Evolutionary conservation across 2,797 vertebrate genomes (phyloP).

Genomic region (Ptychobarbus kaznakovi): DNA sequence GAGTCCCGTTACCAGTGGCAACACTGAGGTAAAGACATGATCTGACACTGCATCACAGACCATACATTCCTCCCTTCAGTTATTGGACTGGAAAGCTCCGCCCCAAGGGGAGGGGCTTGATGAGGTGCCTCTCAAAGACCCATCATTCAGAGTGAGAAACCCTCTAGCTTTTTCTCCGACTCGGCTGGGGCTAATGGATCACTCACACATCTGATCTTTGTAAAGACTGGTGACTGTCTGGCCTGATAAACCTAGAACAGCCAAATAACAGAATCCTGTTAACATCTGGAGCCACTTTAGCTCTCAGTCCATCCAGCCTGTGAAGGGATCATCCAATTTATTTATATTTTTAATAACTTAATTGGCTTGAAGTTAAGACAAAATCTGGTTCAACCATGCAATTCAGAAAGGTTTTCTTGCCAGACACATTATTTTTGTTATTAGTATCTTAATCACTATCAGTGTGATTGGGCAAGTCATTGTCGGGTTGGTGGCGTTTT

Average conservation of each 20-base stretch:
- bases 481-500: slow-evolving; percentile 14
- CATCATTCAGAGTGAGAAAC: slow-evolving; percentile 76
- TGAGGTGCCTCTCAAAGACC: slow-evolving; percentile 69
- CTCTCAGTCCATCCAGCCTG: slow-evolving; percentile 26
- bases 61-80: slow-evolving; percentile 69
- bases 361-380: not conserved
- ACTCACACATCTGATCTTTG: slow-evolving; percentile 36
- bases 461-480: slow-evolving; percentile 19
- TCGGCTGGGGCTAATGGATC: slow-evolving; percentile 47
- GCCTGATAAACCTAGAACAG: slow-evolving; percentile 17
- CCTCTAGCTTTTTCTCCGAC: slow-evolving; percentile 19
- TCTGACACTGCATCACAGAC: slow-evolving; percentile 43
- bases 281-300: slow-evolving; percentile 23
- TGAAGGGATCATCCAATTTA: not conserved
- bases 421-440: slow-evolving; percentile 38
- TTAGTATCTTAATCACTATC: slow-evolving; percentile 16
- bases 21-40: slow-evolving; percentile 3
- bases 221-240: slow-evolving; percentile 40
- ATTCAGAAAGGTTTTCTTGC: slow-evolving; percentile 29
- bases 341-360: not conserved
- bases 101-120: slow-evolving; percentile 67
- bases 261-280: slow-evolving; percentile 11
- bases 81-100: slow-evolving; percentile 63
- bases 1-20: slow-evolving; percentile 54
- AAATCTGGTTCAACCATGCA: not conserved